Base-by-base conservation (phyloP, 2,888 invertebrate species). In the Petrophora chlorosata region DNA sequence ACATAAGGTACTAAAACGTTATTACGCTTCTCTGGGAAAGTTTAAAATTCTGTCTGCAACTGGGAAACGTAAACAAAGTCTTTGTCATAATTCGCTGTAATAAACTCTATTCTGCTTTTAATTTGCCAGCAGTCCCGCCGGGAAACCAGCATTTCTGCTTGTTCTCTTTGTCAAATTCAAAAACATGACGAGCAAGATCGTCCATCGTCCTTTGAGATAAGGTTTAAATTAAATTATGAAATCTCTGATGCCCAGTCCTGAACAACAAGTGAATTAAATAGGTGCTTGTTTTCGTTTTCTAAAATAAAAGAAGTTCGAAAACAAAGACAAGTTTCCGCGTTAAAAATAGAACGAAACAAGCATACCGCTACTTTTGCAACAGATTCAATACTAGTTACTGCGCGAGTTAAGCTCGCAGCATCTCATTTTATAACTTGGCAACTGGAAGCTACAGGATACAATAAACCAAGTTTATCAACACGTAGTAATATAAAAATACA, bases 401-500 rank as follows among this genome's bases (percentile, higher is more conserved):
- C n/a, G n/a, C n/a, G n/a, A n/a, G n/a, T n/a, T n/a, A n/a, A n/a
- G n/a, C 22, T 44, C 33, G 29, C 15, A 34, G 36, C 35, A 44
- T n/a, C 28, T 7, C n/a, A 7, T 13, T 36, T 42, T 28, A 30
- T 41, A 54, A 55, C 47, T 55, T 51, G 38, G 40, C 34, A 34
- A 34, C 22, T 23, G n/a, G n/a, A 25, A 35, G 25, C 56, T 58
- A 59, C 59, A 67, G 72, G 69, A 70, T 75, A 75, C 74, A 19
- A 40, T 39, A 46, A 46, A 40, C 32, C 67, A 74, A 50, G 34
- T 47, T 35, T 41, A 47, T 41, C 52, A 30, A 29, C 23, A 25
- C 35, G 16, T 10, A 10, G 28, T 12, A 40, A 5, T 29, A 38
- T 29, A 39, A 40, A 40, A 26, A 45, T 32, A 40, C 30, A 45